Evolutionary conservation across 2,888 invertebrate species (phyloP).

Genomic region (Brachycybe producta): DNA sequence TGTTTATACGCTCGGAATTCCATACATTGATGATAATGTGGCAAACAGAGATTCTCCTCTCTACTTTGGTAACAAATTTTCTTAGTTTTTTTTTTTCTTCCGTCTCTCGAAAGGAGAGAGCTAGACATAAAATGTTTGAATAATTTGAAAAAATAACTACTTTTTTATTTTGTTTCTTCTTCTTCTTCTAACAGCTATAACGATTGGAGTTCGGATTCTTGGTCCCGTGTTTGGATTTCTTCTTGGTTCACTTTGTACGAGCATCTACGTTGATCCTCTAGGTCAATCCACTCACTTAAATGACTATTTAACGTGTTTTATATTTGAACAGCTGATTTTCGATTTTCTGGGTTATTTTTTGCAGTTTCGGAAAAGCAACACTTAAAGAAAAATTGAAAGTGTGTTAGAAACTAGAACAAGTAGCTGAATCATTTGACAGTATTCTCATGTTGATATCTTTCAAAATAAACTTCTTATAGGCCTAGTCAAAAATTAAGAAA

Average conservation of each 20-base stretch:
- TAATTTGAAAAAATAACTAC: neutral
- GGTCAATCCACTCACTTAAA: constrained; percentile 25
- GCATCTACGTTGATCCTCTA: constrained; percentile 69
- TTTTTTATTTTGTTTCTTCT: neutral
- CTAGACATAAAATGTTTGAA: neutral
- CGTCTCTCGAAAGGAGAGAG: neutral
- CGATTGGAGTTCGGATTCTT: constrained; percentile 77
- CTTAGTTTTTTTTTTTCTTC: neutral
- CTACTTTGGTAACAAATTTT: constrained; percentile 76
- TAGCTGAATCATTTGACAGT: too few relatives aligned
- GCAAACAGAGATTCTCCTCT: constrained; percentile 81
- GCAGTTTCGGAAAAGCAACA: too few relatives aligned
- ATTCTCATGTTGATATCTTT: too few relatives aligned
- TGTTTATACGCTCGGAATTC: constrained; percentile 80
- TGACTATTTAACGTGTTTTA: neutral
- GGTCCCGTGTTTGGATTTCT: constrained; percentile 84
- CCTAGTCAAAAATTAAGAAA: too few relatives aligned
- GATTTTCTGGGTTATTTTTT: neutral
- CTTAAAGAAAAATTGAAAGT: too few relatives aligned
- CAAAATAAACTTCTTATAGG: too few relatives aligned
- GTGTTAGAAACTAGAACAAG: too few relatives aligned
- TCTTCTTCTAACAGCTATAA: constrained; percentile 54
- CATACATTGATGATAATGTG: constrained; percentile 87
- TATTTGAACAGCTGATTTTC: neutral
- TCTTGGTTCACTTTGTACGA: constrained; percentile 74